phyloP scores from a whole-genome alignment of 2,113 vertebrate genomes.

The Aramus guarauna region DNA sequence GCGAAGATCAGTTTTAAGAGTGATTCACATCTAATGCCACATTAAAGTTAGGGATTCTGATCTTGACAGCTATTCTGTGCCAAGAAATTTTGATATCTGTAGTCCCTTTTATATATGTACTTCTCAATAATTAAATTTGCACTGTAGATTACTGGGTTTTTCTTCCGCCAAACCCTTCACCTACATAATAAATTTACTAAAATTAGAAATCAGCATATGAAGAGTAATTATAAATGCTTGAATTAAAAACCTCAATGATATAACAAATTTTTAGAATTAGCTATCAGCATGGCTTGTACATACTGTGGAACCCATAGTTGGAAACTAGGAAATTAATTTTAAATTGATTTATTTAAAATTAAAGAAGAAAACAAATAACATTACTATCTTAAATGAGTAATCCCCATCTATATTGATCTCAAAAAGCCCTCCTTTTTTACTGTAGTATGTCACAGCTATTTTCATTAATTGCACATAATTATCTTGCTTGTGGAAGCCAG shows the following conservation, averaged over 20 bases:
- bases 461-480: not conserved
- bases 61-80: not conserved
- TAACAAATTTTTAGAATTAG: not conserved
- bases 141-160: not conserved
- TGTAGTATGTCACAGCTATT: not conserved
- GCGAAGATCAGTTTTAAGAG: not conserved
- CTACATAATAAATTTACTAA: not conserved
- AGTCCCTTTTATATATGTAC: not conserved
- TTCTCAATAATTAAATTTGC: not conserved
- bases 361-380: not conserved
- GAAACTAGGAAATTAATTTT: not conserved
- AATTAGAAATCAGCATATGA: not conserved
- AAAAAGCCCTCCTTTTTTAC: not conserved
- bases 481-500: not conserved
- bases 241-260: not conserved
- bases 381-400: not conserved
- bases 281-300: not conserved
- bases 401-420: not conserved
- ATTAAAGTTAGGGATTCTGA: not conserved
- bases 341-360: too few relatives aligned
- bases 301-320: not conserved
- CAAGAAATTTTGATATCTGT: not conserved
- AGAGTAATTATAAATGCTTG: not conserved
- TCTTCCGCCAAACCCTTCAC: not conserved
- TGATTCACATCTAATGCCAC: not conserved